phyloP scores from a whole-genome alignment of 2,113 vertebrate genomes.

The Otis tarda region DNA sequence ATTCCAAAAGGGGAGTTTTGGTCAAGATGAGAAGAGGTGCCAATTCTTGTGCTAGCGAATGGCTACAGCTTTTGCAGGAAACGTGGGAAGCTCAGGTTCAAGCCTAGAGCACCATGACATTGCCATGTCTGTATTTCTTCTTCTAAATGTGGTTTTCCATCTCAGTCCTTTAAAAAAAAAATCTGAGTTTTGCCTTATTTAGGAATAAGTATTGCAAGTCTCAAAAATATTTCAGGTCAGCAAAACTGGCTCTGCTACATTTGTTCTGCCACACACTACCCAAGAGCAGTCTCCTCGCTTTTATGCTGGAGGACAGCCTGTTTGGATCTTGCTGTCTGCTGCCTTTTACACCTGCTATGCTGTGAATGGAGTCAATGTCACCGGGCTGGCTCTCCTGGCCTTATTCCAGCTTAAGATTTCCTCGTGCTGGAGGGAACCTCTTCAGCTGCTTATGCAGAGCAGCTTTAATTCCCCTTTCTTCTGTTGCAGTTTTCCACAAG shows the following conservation, averaged over 20 bases:
- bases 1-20: background rate
- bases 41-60: background rate
- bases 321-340: background rate
- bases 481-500: background rate
- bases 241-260: background rate
- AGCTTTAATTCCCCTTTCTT: constrained; percentile 2
- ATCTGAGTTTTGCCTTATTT: background rate
- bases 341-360: constrained; percentile 15
- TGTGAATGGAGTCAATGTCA: constrained; percentile 40
- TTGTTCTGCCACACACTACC: background rate
- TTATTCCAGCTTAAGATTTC: constrained; percentile 37
- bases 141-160: background rate
- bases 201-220: background rate
- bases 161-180: background rate
- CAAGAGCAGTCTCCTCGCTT: background rate
- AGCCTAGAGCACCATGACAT: background rate
- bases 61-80: background rate
- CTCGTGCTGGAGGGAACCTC: background rate
- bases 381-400: constrained; percentile 6
- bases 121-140: background rate
- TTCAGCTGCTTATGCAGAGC: constrained; percentile 35
- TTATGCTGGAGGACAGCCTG: background rate
- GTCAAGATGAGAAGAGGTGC: background rate
- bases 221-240: constrained; percentile 9
- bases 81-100: background rate